phyloP scores from a whole-genome alignment of 2,888 invertebrate species.

The Diplazon laetatorius region DNA sequence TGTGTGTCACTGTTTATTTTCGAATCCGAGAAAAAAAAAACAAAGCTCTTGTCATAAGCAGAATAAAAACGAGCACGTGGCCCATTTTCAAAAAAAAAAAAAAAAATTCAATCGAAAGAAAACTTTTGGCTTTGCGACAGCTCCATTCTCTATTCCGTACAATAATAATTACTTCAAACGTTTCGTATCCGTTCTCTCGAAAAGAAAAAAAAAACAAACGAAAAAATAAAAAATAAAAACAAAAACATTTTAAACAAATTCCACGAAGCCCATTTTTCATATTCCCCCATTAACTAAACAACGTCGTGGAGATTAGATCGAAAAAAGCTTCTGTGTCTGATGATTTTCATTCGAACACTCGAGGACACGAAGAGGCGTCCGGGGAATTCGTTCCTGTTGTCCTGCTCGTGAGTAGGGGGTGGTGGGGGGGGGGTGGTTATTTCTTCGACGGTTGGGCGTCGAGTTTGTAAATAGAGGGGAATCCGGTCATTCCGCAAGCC shows the following conservation, averaged over 20 bases:
- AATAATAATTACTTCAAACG: too few relatives aligned
- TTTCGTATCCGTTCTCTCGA: too few relatives aligned
- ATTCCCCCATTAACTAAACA: conserved; percentile 18
- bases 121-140: too few relatives aligned
- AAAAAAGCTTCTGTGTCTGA: conserved; percentile 16
- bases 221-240: too few relatives aligned
- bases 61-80: too few relatives aligned
- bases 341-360: conserved; percentile 25
- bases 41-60: too few relatives aligned
- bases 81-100: too few relatives aligned
- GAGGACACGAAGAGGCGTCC: conserved; percentile 11
- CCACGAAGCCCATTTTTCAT: not conserved
- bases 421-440: conserved; percentile 43
- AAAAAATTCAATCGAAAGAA: too few relatives aligned
- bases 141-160: not conserved
- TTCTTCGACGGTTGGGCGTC: conserved; percentile 32
- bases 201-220: too few relatives aligned
- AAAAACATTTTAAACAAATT: not conserved
- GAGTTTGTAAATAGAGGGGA: conserved; percentile 50
- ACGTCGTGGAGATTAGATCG: conserved; percentile 33
- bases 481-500: conserved; percentile 21
- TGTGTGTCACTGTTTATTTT: too few relatives aligned
- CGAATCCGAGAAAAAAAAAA: too few relatives aligned
- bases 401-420: too few relatives aligned
- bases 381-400: conserved; percentile 21